Evolutionary conservation across 2,797 vertebrate species (phyloP).

Genomic region (Buphagus erythrorhynchus): DNA sequence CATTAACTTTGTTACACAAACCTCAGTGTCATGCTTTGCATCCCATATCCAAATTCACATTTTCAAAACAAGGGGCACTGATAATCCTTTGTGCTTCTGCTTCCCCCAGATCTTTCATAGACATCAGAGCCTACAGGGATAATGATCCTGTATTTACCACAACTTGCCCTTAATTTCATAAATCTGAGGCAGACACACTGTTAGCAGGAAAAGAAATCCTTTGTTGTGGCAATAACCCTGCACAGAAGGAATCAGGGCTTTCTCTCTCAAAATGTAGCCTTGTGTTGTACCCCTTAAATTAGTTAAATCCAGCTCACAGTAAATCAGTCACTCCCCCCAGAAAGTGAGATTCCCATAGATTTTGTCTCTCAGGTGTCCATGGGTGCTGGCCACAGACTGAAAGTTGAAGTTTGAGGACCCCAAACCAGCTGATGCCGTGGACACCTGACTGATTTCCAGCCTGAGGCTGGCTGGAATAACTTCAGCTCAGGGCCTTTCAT

Average conservation of each 20-base stretch:
- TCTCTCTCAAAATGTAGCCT: background rate
- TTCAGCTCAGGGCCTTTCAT: background rate
- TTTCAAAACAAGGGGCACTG: background rate
- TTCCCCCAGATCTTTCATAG: background rate
- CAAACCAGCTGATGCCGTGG: background rate
- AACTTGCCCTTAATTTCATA: background rate
- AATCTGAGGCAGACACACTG: background rate
- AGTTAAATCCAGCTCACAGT: background rate
- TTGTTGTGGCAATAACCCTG: background rate
- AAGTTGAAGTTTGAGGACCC: background rate
- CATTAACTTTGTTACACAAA: background rate
- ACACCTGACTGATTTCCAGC: background rate
- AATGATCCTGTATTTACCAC: background rate
- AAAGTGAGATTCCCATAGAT: accelerated
- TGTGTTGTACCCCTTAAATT: background rate
- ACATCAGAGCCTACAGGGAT: background rate
- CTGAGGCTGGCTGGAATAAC: background rate
- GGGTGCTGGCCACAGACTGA: too few relatives aligned
- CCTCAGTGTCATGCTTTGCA: background rate
- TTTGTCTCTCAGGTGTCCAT: background rate
- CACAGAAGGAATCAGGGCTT: background rate
- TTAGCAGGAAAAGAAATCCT: background rate
- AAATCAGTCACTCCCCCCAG: background rate
- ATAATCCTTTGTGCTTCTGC: background rate
- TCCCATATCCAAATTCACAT: background rate